Base-by-base conservation (phyloP, 2,888 invertebrate species). In the Spisula subtruncata region DNA sequence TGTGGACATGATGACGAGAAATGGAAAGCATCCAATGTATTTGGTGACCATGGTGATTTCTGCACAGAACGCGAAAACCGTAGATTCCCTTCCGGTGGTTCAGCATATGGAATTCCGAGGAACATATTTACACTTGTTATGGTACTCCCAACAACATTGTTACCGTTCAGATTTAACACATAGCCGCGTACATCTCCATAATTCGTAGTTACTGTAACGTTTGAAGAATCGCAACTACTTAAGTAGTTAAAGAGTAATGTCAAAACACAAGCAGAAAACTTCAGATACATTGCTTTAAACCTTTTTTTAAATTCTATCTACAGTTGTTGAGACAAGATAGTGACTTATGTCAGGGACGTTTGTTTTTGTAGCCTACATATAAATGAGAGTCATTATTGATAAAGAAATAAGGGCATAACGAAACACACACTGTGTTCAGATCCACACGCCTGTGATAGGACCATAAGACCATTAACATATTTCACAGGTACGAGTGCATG, bases 101-200 rank as follows among this genome's bases (percentile, higher is more conserved):
- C 92, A 5, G 93, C 93, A 66, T 92, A 93, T 0, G 93, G 93
- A 48, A 93, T 91, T 2, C 93, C 93, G 14, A 93, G 89, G 83
- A 91, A 93, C n/a, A 93, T 87, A 32, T 92, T 86, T n/a, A 93
- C 29, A 48, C 79, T 82, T 8, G 81, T 66, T 75, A 92, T 85
- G 25, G 81, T 60, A 83, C 85, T 90, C 25, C 86, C 88, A 16
- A 88, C 89, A 14, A 29, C 41, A 81, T 90, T 88, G 25, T 79
- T 29, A n/a, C 81, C 85, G 4, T 79, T 35, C 1, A 92, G 46
- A 41, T 89, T 80, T 35, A 92, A n/a, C 14, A 54, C 80, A 81
- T 89, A 88, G 18, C 92, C 92, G 5, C 51, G 54, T 0, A 90
- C 81, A 12, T 71, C 81, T 5, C 92, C 92, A 32, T 86, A 46